Percentiles rank a stretch among this genome's conserved stretches.
Conservation (phyloP, 2,113 vertebrate species). For the Pagrus major region DNA sequence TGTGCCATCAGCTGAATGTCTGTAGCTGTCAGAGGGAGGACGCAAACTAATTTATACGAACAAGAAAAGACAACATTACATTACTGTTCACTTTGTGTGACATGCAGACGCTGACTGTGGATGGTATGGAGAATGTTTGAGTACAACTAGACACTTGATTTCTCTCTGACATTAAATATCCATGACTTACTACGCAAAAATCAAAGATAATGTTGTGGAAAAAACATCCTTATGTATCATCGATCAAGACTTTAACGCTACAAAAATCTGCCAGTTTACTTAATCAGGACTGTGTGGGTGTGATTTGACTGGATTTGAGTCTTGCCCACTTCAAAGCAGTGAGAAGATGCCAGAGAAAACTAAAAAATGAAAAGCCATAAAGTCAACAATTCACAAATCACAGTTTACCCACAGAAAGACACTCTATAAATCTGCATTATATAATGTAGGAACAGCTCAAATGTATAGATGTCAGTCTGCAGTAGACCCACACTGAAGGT, state of each 20-base stretch:
- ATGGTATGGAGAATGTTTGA: constrained; percentile 8
- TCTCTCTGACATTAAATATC: not conserved
- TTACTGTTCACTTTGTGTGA: constrained; percentile 3
- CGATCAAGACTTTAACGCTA: not conserved
- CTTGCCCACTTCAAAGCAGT: not conserved
- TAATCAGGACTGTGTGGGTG: not conserved
- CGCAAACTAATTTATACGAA: constrained; percentile 12
- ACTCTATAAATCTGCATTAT: not conserved
- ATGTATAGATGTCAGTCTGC: constrained; percentile 9
- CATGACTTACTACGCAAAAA: not conserved
- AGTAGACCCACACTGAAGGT: not conserved
- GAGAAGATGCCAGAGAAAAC: not conserved
- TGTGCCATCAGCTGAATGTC: constrained; percentile 19
- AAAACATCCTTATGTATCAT: not conserved
- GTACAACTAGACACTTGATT: not conserved
- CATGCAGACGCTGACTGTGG: constrained; percentile 12
- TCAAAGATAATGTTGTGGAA: not conserved
- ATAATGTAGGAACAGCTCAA: constrained; percentile 13
- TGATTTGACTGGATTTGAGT: not conserved
- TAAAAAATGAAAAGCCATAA: not conserved
- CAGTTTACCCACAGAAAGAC: not conserved
- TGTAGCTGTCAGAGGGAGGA: not conserved
- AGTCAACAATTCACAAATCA: not conserved
- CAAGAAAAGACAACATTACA: constrained; percentile 22
- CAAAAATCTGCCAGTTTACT: not conserved